These are phyloP conservation scores for Unio pictorum DNA, from an alignment of 2,888 invertebrate species.

Conservation along the genomic window DNA sequence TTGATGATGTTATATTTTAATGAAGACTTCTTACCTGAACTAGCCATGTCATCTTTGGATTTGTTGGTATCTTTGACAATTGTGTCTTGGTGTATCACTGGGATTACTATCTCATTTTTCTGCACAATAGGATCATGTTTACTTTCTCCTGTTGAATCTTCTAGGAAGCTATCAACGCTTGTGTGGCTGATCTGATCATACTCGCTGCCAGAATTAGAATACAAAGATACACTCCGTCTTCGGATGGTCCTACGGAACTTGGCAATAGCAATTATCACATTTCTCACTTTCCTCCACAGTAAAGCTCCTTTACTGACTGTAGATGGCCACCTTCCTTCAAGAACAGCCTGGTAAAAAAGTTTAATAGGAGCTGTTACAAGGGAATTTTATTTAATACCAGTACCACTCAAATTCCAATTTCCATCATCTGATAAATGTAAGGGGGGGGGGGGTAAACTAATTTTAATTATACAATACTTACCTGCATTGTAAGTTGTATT, in stretches of 20 bases:
- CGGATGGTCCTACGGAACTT: conserved; percentile 85
- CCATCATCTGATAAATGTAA: too few relatives aligned
- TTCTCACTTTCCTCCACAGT: conserved; percentile 93
- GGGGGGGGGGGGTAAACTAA: not conserved
- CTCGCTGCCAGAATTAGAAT: conserved; percentile 69
- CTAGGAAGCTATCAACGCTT: conserved; percentile 68
- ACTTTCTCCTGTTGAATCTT: conserved; percentile 41
- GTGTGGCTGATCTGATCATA: conserved; percentile 63
- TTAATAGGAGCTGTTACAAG: too few relatives aligned
- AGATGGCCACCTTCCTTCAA: conserved; percentile 96
- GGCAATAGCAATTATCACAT: conserved; percentile 91
- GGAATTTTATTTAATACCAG: too few relatives aligned
- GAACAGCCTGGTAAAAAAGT: conserved; percentile 76
- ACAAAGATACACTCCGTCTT: conserved; percentile 62
- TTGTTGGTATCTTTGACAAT: conserved; percentile 10
- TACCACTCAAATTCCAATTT: too few relatives aligned
- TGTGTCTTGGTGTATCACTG: not conserved
- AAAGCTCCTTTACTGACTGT: conserved; percentile 84
- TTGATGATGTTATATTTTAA: not conserved
- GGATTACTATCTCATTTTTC: conserved; percentile 2
- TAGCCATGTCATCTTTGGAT: conserved; percentile 25
- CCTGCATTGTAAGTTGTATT: not conserved
- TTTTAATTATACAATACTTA: not conserved
- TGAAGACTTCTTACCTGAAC: conserved; percentile 42
- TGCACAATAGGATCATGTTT: conserved; percentile 32